Percentiles rank a stretch among this genome's conserved stretches.
Evolutionary conservation across 2,888 invertebrate species (phyloP).

Genomic region (Cryptus viduatorius): DNA sequence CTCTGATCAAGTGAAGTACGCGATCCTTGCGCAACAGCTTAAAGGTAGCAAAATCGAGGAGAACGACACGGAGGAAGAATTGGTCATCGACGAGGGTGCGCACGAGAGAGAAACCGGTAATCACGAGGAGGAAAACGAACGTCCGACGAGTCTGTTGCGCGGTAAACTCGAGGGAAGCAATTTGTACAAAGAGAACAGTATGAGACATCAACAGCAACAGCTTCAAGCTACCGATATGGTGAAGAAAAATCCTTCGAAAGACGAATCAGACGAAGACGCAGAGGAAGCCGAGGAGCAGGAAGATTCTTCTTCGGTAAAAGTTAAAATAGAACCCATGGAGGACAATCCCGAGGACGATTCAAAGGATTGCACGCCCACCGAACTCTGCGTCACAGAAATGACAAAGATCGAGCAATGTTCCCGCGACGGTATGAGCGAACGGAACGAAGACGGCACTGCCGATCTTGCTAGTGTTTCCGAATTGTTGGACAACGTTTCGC

Average conservation of each 20-base stretch:
- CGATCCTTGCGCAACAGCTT: constrained; percentile 92
- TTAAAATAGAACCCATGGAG: constrained; percentile 75
- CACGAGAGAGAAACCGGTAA: constrained; percentile 76
- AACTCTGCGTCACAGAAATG: constrained; percentile 67
- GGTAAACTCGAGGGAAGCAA: constrained; percentile 78
- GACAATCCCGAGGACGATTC: constrained; percentile 85
- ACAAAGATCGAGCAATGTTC: constrained; percentile 52
- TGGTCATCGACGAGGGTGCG: constrained; percentile 89
- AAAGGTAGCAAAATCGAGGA: constrained; percentile 87
- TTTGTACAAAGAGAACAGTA: constrained; percentile 48
- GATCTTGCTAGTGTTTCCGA: constrained; percentile 93
- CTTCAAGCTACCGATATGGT: constrained; percentile 4
- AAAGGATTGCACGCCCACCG: constrained; percentile 85
- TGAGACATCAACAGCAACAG: constrained; percentile 27
- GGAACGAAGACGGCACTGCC: constrained; percentile 79
- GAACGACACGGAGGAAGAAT: constrained; percentile 89
- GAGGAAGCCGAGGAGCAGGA: constrained; percentile 76
- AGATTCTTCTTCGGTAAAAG: constrained; percentile 24
- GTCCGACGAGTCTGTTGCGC: constrained; percentile 78
- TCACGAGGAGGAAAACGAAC: constrained; percentile 70
- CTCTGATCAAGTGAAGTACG: constrained; percentile 90
- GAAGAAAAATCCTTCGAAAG: constrained; percentile 40
- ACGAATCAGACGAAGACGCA: constrained; percentile 76
- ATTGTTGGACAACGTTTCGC: constrained; percentile 91
- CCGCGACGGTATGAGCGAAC: constrained; percentile 58